Percentiles rank a stretch among this genome's conserved stretches.
phyloP scores from a whole-genome alignment of 1,140 invertebrate genomes.

The Delia radicum region DNA sequence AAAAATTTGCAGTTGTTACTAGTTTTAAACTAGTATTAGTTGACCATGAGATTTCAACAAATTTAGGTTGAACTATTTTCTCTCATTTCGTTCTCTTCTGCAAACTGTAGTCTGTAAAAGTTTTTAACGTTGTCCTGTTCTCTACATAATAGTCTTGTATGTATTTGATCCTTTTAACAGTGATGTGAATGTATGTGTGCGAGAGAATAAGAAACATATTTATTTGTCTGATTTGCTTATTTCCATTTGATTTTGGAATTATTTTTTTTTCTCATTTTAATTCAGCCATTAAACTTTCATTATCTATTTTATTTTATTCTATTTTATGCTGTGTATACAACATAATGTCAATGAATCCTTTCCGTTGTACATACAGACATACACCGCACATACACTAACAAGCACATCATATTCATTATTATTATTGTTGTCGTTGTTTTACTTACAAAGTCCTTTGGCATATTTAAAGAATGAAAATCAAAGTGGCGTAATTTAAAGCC shows the following conservation, averaged over 20 bases:
- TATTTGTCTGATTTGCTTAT: not conserved
- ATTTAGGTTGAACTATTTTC: not conserved
- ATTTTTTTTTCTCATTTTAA: slow-evolving; percentile 4
- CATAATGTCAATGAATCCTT: slow-evolving; percentile 50
- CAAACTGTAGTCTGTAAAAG: too few relatives aligned
- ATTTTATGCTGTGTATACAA: not conserved
- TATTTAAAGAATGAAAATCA: slow-evolving; percentile 49
- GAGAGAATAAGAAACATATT: too few relatives aligned
- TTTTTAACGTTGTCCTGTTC: too few relatives aligned
- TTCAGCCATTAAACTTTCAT: slow-evolving; percentile 29
- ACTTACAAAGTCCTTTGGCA: not conserved
- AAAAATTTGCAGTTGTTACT: too few relatives aligned
- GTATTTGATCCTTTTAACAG: not conserved
- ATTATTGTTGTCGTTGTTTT: not conserved
- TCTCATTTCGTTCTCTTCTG: not conserved
- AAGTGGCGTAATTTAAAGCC: slow-evolving; percentile 54
- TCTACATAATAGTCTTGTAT: too few relatives aligned
- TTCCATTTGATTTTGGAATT: not conserved
- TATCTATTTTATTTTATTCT: not conserved
- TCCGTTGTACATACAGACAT: not conserved
- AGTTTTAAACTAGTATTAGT: too few relatives aligned
- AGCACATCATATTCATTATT: not conserved
- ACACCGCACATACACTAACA: not conserved
- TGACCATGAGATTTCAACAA: not conserved
- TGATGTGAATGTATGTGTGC: too few relatives aligned